Conservation (phyloP, 2,888 invertebrate genomes). For the Xestobium rufovillosum region DNA sequence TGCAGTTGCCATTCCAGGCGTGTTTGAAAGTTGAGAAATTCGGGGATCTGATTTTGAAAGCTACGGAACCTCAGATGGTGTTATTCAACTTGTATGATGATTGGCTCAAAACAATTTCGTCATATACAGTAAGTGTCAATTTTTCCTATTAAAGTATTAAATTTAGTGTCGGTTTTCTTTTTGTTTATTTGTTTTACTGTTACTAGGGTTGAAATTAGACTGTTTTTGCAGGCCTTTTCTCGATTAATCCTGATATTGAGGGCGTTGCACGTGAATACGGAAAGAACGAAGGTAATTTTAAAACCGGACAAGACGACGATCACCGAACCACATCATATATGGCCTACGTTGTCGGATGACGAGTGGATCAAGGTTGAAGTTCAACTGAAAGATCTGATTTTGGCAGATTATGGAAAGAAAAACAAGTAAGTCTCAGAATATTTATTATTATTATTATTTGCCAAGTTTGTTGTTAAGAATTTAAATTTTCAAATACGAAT, state of each 20-base stretch:
- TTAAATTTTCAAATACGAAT: no score
- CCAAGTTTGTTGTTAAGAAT: no score
- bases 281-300: constrained; percentile 94
- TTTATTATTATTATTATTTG: no score
- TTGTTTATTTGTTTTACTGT: constrained; percentile 9
- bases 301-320: constrained; percentile 99
- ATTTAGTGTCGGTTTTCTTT: constrained; percentile 5
- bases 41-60: constrained; percentile 96
- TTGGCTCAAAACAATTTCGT: constrained; percentile 98
- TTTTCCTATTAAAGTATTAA: constrained; percentile 10
- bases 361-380: constrained; percentile 99
- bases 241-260: constrained; percentile 92
- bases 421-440: constrained; percentile 65
- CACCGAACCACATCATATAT: constrained; percentile 98
- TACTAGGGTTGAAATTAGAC: no score
- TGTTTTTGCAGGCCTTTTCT: constrained; percentile 71
- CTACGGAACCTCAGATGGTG: constrained; percentile 99
- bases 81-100: constrained; percentile 98
- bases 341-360: constrained; percentile 95
- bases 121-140: constrained; percentile 70
- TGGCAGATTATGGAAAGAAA: constrained; percentile 99
- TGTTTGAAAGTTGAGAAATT: constrained; percentile 99
- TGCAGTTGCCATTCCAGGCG: constrained; percentile 98
- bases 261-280: constrained; percentile 97
- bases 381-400: constrained; percentile 93